phyloP scores from a whole-genome alignment of 2,797 vertebrate genomes.

The Pipistrellus pipistrellus region DNA sequence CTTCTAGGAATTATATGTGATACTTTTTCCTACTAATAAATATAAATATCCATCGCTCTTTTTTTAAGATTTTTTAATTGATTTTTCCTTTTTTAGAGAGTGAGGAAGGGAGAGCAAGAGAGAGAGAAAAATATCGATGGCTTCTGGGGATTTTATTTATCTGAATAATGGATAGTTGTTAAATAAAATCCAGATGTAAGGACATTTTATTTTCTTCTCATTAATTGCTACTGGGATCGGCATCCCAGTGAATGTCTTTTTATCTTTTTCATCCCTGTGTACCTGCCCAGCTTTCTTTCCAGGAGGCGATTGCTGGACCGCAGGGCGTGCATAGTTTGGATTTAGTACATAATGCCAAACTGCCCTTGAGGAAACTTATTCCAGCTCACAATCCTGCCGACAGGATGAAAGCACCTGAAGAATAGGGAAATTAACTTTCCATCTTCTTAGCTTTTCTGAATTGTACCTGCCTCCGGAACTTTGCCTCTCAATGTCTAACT shows the following conservation, averaged over 20 bases:
- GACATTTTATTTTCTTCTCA: conserved; percentile 43
- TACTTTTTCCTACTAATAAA: conserved; percentile 25
- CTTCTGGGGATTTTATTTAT: conserved; percentile 13
- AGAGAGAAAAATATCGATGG: neutral
- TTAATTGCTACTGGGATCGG: neutral
- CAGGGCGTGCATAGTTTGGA: neutral
- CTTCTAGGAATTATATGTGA: neutral
- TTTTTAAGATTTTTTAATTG: neutral
- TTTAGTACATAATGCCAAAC: neutral
- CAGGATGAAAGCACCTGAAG: conserved; percentile 3
- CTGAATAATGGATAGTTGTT: conserved; percentile 30
- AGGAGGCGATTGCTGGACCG: neutral
- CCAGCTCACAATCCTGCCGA: neutral
- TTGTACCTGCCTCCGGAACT: neutral
- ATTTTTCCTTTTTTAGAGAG: neutral
- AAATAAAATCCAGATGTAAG: neutral
- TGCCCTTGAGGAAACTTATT: neutral
- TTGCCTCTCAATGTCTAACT: conserved; percentile 12
- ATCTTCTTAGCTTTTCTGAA: conserved; percentile 51
- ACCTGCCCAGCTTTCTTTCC: neutral
- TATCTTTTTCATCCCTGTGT: neutral
- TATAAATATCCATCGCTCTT: neutral
- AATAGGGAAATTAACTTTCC: neutral
- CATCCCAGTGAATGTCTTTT: neutral
- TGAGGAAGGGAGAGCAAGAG: neutral